Conservation (phyloP, 2,113 vertebrate species). For the Mormyrus iriodes region DNA sequence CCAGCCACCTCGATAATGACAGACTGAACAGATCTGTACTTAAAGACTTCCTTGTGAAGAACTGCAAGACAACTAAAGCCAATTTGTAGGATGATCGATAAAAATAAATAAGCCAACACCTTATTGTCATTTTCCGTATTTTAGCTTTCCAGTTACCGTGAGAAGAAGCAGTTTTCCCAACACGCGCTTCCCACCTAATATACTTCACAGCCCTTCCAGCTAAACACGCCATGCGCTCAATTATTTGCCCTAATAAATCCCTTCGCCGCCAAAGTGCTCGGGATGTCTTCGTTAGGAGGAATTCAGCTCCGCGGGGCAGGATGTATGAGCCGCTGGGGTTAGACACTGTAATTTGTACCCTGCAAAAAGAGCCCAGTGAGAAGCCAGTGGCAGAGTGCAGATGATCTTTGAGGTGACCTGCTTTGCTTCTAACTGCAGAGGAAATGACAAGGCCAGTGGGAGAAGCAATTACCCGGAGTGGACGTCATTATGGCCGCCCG, state of each 20-base stretch:
- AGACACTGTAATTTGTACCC: constrained; percentile 46
- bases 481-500: constrained; percentile 34
- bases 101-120: constrained; percentile 6
- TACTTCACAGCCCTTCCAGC: constrained; percentile 30
- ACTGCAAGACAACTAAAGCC: constrained; percentile 16
- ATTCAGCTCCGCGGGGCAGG: constrained; percentile 38
- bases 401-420: constrained; percentile 27
- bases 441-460: constrained; percentile 44
- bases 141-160: constrained; percentile 41
- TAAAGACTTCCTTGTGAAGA: constrained; percentile 14
- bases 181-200: constrained; percentile 33
- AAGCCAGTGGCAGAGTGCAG: constrained; percentile 38
- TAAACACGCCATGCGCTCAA: constrained; percentile 49
- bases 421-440: constrained; percentile 29
- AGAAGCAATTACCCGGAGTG: constrained; percentile 42
- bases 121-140: constrained; percentile 24
- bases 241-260: constrained; percentile 41
- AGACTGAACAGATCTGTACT: constrained; percentile 10
- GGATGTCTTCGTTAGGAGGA: constrained; percentile 44
- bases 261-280: constrained; percentile 29
- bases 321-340: constrained; percentile 44
- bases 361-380: constrained; percentile 36
- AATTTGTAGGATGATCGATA: constrained; percentile 16
- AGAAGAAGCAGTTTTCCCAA: constrained; percentile 48
- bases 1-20: background rate